phyloP scores from a whole-genome alignment of 2,797 vertebrate genomes.

The Coilia nasus region DNA sequence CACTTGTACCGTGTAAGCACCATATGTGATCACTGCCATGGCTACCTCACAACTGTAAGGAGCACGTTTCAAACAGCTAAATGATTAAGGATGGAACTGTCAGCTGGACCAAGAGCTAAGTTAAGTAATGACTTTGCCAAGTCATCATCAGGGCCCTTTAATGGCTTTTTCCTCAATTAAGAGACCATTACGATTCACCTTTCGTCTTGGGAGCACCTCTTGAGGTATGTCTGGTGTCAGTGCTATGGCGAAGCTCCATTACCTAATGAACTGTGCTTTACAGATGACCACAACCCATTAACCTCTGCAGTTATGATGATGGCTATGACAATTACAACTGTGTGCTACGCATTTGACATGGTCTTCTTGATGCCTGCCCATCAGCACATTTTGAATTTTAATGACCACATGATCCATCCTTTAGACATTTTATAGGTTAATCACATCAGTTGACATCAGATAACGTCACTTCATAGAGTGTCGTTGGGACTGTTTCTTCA shows the following conservation, averaged over 20 bases:
- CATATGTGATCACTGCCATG: too few relatives aligned
- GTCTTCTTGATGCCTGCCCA: neutral
- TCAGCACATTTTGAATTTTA: constrained; percentile 14
- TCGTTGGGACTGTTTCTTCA: too few relatives aligned
- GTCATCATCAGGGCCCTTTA: neutral
- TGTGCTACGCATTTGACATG: neutral
- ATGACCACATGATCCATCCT: constrained; percentile 25
- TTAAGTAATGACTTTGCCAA: constrained; percentile 4
- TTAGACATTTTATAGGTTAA: constrained; percentile 33
- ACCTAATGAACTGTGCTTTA: constrained; percentile 10
- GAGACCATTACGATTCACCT: constrained; percentile 1
- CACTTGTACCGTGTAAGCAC: too few relatives aligned
- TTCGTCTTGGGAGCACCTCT: neutral
- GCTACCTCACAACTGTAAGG: neutral
- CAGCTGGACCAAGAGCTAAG: neutral
- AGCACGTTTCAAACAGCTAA: neutral
- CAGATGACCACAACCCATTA: constrained; percentile 17
- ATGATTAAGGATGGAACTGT: constrained; percentile 1
- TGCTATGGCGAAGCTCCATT: constrained; percentile 10
- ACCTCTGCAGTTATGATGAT: constrained; percentile 12
- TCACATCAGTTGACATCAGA: neutral
- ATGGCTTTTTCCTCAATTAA: neutral
- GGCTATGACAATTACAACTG: constrained; percentile 7
- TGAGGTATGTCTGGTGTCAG: constrained; percentile 17
- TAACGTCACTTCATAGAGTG: neutral